Conservation (phyloP, 1,140 invertebrate genomes). For the Ceratina calcarata region DNA sequence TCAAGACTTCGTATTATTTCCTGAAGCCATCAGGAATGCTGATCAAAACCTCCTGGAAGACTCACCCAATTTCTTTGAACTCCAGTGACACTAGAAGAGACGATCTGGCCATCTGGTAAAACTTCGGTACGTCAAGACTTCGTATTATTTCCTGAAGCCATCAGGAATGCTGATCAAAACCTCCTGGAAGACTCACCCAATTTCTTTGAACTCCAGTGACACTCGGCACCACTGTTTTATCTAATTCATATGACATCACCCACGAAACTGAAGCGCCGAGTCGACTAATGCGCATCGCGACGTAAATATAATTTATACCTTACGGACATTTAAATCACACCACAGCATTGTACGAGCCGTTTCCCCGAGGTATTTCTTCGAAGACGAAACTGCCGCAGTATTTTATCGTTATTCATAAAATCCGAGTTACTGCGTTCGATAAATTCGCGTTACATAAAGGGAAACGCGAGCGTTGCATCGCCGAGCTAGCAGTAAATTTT, state of each 20-base stretch:
- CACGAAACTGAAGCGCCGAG: background rate
- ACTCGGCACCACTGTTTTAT: background rate
- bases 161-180: background rate
- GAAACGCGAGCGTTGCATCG: background rate
- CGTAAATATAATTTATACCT: background rate
- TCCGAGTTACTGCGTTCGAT: background rate
- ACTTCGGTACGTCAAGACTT: background rate
- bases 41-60: background rate
- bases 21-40: background rate
- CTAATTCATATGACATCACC: background rate
- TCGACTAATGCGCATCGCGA: background rate
- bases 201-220: background rate
- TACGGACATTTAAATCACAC: background rate
- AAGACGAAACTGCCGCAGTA: background rate
- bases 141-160: no score
- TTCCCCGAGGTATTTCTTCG: background rate
- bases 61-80: background rate
- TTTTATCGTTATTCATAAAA: slow-evolving; percentile 1
- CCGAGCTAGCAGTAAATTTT: slow-evolving; percentile 26
- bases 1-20: background rate
- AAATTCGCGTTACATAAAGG: slow-evolving; percentile 15
- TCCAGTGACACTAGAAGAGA: no score
- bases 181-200: background rate
- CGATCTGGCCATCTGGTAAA: no score
- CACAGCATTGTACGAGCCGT: background rate